Conservation (phyloP, 2,797 vertebrate genomes). For the Scleropages formosus region DNA sequence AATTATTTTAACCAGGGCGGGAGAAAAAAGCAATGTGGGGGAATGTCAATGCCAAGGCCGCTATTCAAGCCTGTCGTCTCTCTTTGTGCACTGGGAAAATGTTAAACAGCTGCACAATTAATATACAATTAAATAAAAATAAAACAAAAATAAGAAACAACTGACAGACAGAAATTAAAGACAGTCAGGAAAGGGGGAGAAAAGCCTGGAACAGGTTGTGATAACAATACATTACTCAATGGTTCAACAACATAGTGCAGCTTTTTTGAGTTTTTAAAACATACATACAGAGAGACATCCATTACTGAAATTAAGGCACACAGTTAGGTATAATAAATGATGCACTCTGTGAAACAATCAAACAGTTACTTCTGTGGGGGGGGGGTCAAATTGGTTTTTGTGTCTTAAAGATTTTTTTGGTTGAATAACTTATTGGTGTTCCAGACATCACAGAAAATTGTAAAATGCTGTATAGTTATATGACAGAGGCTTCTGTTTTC, state of each 20-base stretch:
- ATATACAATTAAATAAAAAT: constrained; percentile 54
- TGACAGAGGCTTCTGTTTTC: constrained; percentile 27
- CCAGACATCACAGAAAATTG: constrained; percentile 39
- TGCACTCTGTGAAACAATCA: constrained; percentile 13
- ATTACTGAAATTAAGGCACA: constrained; percentile 31
- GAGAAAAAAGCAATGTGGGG: constrained; percentile 71
- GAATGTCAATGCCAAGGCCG: constrained; percentile 70
- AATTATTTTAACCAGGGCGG: constrained; percentile 85
- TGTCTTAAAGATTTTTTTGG: constrained; percentile 22
- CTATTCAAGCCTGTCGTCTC: constrained; percentile 69
- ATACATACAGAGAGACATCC: constrained; percentile 16
- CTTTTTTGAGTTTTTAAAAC: constrained; percentile 12
- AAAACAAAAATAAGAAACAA: constrained; percentile 47
- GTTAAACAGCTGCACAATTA: constrained; percentile 67
- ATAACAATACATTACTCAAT: not conserved
- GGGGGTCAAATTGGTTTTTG: constrained; percentile 16
- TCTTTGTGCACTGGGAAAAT: constrained; percentile 60
- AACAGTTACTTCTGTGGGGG: constrained; percentile 16
- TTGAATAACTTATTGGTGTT: constrained; percentile 47
- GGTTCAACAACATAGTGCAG: not conserved
- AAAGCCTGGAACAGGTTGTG: constrained; percentile 14
- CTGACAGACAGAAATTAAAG: constrained; percentile 34
- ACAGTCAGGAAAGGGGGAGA: constrained; percentile 13
- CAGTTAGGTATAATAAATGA: constrained; percentile 4
- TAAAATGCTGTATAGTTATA: constrained; percentile 45